Base-by-base conservation (phyloP, 2,797 vertebrate species). In the Tragelaphus oryx region DNA sequence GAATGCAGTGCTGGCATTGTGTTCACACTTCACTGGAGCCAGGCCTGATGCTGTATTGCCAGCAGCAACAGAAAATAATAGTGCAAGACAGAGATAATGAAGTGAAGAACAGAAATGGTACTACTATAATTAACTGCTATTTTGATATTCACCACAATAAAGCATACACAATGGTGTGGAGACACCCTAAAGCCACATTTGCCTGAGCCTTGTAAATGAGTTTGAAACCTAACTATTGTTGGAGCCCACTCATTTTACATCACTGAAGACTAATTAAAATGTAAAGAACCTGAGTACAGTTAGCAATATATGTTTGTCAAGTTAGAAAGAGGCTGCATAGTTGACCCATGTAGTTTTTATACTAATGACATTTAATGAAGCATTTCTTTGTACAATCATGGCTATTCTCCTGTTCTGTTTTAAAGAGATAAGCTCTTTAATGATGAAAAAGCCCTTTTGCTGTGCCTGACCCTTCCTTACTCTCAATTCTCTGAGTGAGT, bases 61-160 rank as follows among this genome's bases (percentile, higher is more conserved):
- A 62, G 95, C 96, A 92, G 97, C 97, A 93, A 46, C 50, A 79
- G 97, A 95, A 96, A 96, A 98, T 92, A 98, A 94, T 83, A 97
- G 97, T 57, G 97, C 92, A 94, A 98, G 97, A 88, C 92, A 50
- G 94, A 98, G 96, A 97, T 96, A 98, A 98, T 92, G 97, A 98
- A 97, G 97, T 78, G 96, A 98, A 95, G 93, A 97, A 76, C 94
- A 97, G 80, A 98, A 96, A 94, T 1, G 96, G 93, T 44, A 81
- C 83, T 33, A 54, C 97, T 96, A 97, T 92, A 97, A 98, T 98
- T 98, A 98, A 96, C 97, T 93, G 91, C 97, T 95, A 94, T 93
- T 96, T 96, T 96, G 94, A 92, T 90, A 89, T 50, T 89, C 91
- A 2, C 60, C 78, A 46, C 93, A 95, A 78, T 46, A 90, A 89